Evolutionary conservation across 2,888 invertebrate genomes (phyloP).

Genomic region (Synergus gifuensis): DNA sequence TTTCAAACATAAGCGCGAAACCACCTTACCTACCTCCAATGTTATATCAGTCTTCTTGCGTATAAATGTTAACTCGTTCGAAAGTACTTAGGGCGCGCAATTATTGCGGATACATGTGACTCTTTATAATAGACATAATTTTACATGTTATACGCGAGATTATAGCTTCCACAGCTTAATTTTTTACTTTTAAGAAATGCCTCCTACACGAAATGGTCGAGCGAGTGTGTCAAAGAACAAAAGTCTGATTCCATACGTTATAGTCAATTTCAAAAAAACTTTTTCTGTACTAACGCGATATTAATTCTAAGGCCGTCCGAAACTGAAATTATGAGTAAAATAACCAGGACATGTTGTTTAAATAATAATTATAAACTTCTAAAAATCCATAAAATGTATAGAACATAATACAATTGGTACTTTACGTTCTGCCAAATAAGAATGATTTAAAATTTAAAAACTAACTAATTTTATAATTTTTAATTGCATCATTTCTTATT

Average conservation of each 20-base stretch:
- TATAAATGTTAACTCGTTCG: slow-evolving; percentile 45
- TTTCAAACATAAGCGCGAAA: slow-evolving; percentile 61
- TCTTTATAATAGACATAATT: slow-evolving; percentile 53
- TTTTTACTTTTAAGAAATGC: slow-evolving; percentile 60
- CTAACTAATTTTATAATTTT: not conserved
- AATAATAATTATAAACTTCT: too few species aligned
- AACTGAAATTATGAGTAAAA: not conserved
- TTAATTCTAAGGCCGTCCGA: slow-evolving; percentile 2
- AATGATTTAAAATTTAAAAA: too few species aligned
- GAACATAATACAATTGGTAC: too few species aligned
- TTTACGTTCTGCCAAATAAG: too few species aligned
- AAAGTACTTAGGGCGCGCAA: slow-evolving; percentile 16
- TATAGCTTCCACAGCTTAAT: slow-evolving; percentile 65
- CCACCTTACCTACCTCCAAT: slow-evolving; percentile 76
- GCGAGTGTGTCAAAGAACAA: slow-evolving; percentile 45
- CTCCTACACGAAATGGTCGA: slow-evolving; percentile 63
- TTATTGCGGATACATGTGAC: slow-evolving; percentile 34
- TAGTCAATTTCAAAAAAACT: not conserved
- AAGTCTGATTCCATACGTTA: slow-evolving; percentile 11
- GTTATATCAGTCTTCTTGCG: slow-evolving; percentile 71
- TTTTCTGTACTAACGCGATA: not conserved
- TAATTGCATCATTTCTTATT: not conserved
- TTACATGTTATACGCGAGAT: slow-evolving; percentile 62
- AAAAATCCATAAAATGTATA: too few species aligned
- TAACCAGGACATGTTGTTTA: not conserved